Conservation (phyloP, 2,113 vertebrate genomes). For the Caloenas nicobarica region DNA sequence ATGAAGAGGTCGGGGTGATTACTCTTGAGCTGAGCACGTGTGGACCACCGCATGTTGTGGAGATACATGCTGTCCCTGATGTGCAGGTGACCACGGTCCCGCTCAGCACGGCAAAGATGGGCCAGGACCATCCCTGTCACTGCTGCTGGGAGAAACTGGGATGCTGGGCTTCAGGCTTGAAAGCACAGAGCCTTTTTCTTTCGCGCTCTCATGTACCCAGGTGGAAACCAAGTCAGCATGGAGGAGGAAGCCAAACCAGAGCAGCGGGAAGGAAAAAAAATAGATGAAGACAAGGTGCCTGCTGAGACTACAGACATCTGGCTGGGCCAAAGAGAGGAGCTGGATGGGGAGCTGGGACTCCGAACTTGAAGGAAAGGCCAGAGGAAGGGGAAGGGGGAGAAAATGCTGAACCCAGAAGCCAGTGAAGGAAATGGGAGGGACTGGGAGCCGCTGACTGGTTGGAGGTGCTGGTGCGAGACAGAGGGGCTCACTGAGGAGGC, state of each 20-base stretch:
- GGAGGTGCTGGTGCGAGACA: background rate
- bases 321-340: background rate
- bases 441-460: background rate
- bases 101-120: background rate
- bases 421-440: background rate
- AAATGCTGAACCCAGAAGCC: background rate
- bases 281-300: background rate
- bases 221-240: background rate
- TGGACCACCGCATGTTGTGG: accelerated
- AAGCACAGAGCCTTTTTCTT: background rate
- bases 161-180: background rate
- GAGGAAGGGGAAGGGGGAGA: background rate
- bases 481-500: background rate
- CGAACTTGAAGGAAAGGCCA: background rate
- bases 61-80: accelerated
- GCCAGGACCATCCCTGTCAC: background rate
- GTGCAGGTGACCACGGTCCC: background rate
- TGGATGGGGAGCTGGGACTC: background rate
- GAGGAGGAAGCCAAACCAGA: background rate
- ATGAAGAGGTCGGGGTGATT: background rate
- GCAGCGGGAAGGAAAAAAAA: background rate
- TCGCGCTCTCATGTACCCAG: accelerated
- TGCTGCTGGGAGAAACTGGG: background rate
- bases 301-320: background rate
- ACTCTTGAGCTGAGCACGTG: background rate